Evolutionary conservation across 2,888 invertebrate genomes (phyloP).

Genomic region (Carabus problematicus): DNA sequence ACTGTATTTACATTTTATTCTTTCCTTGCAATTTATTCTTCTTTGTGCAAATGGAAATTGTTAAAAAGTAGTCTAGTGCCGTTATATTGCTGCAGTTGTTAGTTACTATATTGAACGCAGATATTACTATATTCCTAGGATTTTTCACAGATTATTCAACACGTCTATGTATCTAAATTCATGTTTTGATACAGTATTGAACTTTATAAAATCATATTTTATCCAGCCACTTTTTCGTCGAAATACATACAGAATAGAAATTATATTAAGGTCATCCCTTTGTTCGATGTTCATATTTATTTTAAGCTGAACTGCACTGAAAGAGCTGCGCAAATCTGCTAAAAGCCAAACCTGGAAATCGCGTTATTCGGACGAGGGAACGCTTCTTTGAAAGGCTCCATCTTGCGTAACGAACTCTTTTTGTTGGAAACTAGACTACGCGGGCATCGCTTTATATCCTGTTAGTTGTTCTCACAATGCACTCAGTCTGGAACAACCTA

Average conservation of each 20-base stretch:
- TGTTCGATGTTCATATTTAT: slow-evolving; percentile 10
- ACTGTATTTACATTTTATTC: slow-evolving; percentile 19
- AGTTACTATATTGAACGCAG: neutral
- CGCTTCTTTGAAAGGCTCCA: slow-evolving; percentile 1
- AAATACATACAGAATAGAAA: too few species aligned
- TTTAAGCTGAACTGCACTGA: slow-evolving; percentile 14
- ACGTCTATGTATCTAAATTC: too few species aligned
- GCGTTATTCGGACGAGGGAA: slow-evolving; percentile 10
- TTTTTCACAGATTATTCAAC: too few species aligned
- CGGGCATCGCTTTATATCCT: slow-evolving; percentile 24
- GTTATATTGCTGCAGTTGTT: neutral
- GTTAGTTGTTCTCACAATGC: slow-evolving; percentile 11
- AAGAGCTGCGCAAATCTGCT: slow-evolving; percentile 6
- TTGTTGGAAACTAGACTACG: neutral
- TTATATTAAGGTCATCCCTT: slow-evolving; percentile 3
- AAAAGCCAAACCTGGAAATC: slow-evolving; percentile 20
- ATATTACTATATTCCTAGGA: too few species aligned
- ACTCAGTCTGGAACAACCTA: too few species aligned
- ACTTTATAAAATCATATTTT: too few species aligned
- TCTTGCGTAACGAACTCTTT: slow-evolving; percentile 2
- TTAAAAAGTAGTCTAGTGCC: neutral
- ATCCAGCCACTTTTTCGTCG: too few species aligned
- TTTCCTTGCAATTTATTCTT: neutral
- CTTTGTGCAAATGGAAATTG: slow-evolving; percentile 6
- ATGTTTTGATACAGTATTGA: too few species aligned